Base-by-base conservation (phyloP, 2,113 vertebrate genomes). In the Hippoglossus stenolepis region DNA sequence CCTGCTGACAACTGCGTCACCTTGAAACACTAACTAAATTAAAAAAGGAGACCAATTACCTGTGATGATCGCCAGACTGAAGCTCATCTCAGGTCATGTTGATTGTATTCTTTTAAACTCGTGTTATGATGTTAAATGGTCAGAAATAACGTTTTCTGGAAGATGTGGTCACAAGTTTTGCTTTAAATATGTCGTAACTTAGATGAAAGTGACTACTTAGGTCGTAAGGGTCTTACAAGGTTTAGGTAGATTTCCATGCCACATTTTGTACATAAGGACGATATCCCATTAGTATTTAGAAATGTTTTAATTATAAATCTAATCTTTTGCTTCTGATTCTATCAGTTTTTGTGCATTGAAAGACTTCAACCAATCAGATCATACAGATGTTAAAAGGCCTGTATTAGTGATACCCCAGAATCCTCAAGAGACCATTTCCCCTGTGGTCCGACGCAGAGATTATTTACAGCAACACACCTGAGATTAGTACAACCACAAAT, bases 401-500 rank as follows among this genome's bases (percentile, higher is more conserved):
- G 26, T 10, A 47, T 31, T 5, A 28, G 58, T 9, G 15, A 9
- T 4, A 49, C 49, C 57, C 10, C 35, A 24, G 13, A 56, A 51
- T 23, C 38, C 11, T 35, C 1, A 8, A 0, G 45, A 61, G 4
- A 17, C 18, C 13, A 5, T 53, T 62, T 31, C 17, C 13, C 20
- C n/a, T 2, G 38, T 20, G 13, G 10, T 2, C 13, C 18, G 38
- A 53, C 51, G 1, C 1, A 20, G 7, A 54, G 7, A 54, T 54
- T 14, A 12, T 57, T 57, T 23, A 57, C 21, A 57, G 54, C 54
- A 24, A 23, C 54, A n/a, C 4, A 18, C 18, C 20, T 18, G 10
- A 73, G 54, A 49, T 8, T 49, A 87, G 77, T 73, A 66, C 18
- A 54, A 57, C 28, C 59, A 57, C 60, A 61, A 57, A 49, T 38